Evolutionary conservation across 2,797 vertebrate species (phyloP).

Genomic region (Myiotriccus ornatus): DNA sequence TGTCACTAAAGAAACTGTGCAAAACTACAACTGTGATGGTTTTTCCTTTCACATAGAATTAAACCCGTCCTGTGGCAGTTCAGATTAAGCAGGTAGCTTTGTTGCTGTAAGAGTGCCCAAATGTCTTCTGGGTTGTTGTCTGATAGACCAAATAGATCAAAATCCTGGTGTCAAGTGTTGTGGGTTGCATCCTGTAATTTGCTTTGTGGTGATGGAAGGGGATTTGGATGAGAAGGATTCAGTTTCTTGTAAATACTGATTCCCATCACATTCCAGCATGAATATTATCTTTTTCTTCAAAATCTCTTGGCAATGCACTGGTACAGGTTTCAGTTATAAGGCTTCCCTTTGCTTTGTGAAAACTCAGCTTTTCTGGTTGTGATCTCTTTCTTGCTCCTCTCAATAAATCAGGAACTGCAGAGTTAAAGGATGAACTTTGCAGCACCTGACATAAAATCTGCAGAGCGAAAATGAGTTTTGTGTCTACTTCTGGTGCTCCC

Average conservation of each 20-base stretch:
- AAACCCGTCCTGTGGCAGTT: not conserved
- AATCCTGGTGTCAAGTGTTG: not conserved
- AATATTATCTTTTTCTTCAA: not conserved
- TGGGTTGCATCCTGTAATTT: not conserved
- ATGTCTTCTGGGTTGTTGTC: not conserved
- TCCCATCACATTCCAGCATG: not conserved
- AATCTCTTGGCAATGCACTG: not conserved
- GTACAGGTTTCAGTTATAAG: not conserved
- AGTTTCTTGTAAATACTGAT: not conserved
- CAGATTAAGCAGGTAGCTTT: not conserved
- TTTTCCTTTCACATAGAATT: not conserved
- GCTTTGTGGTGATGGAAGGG: not conserved
- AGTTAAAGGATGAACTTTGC: not conserved
- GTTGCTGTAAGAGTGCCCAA: not conserved
- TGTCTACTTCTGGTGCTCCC: not conserved
- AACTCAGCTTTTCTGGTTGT: not conserved
- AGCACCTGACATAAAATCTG: not conserved
- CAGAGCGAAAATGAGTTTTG: not conserved
- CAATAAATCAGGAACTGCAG: not conserved
- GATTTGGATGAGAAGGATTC: not conserved
- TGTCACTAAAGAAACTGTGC: not conserved
- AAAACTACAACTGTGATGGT: rapidly evolving
- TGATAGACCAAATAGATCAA: not conserved
- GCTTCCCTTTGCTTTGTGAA: not conserved
- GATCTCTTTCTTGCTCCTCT: not conserved